A percentile compares a stretch with the other conserved stretches of the same genome.
Evolutionary conservation across 2,797 vertebrate genomes (phyloP).

Genomic region (Coracias cyanogaster): DNA sequence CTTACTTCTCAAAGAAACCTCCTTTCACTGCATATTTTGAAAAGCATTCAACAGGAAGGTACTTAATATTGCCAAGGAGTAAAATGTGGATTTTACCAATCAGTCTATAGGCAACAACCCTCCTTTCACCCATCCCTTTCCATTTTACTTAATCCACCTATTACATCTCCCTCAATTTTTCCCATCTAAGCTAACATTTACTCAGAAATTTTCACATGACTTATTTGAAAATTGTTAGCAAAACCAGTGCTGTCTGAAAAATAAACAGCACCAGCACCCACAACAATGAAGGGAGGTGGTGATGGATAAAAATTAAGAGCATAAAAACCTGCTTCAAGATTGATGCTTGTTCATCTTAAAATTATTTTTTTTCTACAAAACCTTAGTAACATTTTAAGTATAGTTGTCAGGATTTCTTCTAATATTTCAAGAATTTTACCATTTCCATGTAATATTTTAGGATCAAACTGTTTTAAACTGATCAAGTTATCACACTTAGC

Average conservation of each 20-base stretch:
- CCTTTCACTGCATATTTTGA: neutral
- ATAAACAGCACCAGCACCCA: neutral
- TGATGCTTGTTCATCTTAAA: neutral
- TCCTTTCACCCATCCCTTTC: neutral
- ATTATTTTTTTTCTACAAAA: neutral
- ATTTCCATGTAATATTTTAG: neutral
- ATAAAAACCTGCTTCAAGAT: neutral
- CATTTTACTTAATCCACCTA: neutral
- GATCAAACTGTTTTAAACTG: neutral
- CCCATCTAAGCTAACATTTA: neutral
- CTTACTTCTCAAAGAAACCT: neutral
- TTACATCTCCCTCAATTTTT: neutral
- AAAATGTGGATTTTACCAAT: neutral
- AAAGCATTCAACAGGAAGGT: neutral
- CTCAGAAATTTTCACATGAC: neutral
- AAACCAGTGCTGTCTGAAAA: neutral
- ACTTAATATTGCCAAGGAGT: neutral
- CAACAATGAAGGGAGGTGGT: neutral
- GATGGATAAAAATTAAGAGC: neutral
- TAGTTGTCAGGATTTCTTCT: neutral
- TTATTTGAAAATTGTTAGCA: neutral
- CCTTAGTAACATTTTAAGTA: neutral
- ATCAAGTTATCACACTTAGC: neutral
- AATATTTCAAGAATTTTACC: neutral
- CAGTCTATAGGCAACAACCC: neutral